Base-by-base conservation (phyloP, 1,140 invertebrate genomes). In the Drosophila parabipectinata region DNA sequence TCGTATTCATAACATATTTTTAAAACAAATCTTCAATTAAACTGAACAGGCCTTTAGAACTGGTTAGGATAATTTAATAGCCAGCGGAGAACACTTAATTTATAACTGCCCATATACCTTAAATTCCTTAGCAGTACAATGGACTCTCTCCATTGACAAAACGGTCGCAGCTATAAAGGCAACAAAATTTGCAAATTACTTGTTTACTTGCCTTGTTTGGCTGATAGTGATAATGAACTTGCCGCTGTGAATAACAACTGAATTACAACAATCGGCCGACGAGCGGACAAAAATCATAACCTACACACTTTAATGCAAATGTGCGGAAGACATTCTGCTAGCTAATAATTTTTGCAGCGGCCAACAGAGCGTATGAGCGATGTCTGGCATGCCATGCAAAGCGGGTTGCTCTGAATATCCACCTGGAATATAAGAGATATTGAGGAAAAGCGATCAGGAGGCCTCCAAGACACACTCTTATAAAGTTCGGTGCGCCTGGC, bases 281-380 rank as follows among this genome's bases (percentile, higher is more conserved):
- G 68, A 54, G 24, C 28, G 41, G 44, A 39, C 30, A 66, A 51
- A 54, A 54, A 34, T 34, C 64, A 55, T 30, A 54, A 51, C 18
- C 21, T 14, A 48, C 47, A 14, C 8, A 24, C 39, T 44, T 52
- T 18, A 53, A 72, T 77, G 62, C 59, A 75, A 64, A 81, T 75
- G 60, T 62, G 64, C 82, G 69, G 78, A 85, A 85, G 74, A 79
- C 55, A 51, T 68, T 74, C 54, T 44, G 53, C 39, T 45, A 50
- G 63, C 56, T 57, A 41, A 26, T 39, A 61, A 52, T 67, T 79
- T 64, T 41, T 51, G 58, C 45, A 44, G 59, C 56, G 74, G 54
- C 54, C 78, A 68, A 78, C 78, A 14, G 79, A 79, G 74, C 83
- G 83, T 85, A 85, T 85, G 83, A 79, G 71, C 74, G 60, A 87